Conservation (phyloP, 2,797 vertebrate species). For the Tamandua tetradactyla region DNA sequence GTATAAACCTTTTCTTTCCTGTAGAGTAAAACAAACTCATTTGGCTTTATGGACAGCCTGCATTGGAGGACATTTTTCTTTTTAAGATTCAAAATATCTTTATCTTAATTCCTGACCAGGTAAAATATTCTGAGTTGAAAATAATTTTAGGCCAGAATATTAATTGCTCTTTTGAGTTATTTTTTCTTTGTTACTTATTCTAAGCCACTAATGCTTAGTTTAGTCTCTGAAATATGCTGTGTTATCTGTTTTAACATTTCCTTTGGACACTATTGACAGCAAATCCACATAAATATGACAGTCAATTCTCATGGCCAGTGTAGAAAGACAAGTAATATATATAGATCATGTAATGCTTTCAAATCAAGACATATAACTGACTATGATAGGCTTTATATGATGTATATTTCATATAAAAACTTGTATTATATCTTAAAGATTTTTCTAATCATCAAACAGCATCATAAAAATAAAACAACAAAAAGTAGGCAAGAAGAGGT, state of each 20-base stretch:
- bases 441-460: neutral
- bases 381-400: neutral
- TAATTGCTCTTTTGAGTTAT: neutral
- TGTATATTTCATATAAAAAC: neutral
- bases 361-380: neutral
- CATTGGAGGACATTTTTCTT: neutral
- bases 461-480: neutral
- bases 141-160: neutral
- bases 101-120: neutral
- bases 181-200: neutral
- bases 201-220: neutral
- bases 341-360: neutral
- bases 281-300: neutral
- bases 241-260: neutral
- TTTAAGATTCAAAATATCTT: neutral
- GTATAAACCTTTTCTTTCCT: neutral
- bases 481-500: neutral
- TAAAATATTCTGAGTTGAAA: neutral
- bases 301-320: neutral
- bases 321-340: neutral
- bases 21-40: neutral
- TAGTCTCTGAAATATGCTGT: neutral
- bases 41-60: neutral
- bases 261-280: neutral
- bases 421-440: neutral